phyloP scores from a whole-genome alignment of 2,113 vertebrate species.

The Antidorcas marsupialis region DNA sequence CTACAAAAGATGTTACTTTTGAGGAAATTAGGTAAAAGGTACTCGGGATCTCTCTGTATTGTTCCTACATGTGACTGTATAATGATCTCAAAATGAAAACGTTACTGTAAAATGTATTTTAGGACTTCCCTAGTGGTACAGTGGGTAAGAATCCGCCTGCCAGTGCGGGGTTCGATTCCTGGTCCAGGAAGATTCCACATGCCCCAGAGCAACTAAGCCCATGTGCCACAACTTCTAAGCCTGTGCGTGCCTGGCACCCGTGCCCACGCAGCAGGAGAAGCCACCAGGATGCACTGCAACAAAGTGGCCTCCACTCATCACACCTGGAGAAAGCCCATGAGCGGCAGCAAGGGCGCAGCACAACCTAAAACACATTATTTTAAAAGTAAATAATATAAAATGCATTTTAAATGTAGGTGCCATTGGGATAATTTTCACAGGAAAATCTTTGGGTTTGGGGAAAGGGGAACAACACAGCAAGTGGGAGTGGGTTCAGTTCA shows the following conservation, averaged over 20 bases:
- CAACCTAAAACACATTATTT: neutral
- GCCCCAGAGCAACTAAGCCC: neutral
- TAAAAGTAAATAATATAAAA: neutral
- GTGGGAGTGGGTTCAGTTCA: too few species aligned
- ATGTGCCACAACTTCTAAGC: neutral
- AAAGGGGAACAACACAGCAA: neutral
- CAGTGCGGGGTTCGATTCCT: neutral
- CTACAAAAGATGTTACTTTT: neutral
- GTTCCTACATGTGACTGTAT: neutral
- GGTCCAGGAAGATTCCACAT: neutral
- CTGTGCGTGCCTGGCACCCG: accelerated
- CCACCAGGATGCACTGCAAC: neutral
- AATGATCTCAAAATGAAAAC: neutral
- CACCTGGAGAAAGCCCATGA: neutral
- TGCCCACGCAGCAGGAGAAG: neutral
- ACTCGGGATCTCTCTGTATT: neutral
- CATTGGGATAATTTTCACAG: neutral
- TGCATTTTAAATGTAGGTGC: neutral
- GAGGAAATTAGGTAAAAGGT: neutral
- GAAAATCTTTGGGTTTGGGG: neutral
- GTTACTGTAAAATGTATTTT: neutral
- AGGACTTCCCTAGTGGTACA: neutral
- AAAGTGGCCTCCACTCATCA: neutral
- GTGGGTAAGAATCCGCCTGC: neutral
- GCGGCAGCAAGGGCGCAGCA: neutral